phyloP scores from a whole-genome alignment of 23 tunicate genomes.

The Corella eumyota region DNA sequence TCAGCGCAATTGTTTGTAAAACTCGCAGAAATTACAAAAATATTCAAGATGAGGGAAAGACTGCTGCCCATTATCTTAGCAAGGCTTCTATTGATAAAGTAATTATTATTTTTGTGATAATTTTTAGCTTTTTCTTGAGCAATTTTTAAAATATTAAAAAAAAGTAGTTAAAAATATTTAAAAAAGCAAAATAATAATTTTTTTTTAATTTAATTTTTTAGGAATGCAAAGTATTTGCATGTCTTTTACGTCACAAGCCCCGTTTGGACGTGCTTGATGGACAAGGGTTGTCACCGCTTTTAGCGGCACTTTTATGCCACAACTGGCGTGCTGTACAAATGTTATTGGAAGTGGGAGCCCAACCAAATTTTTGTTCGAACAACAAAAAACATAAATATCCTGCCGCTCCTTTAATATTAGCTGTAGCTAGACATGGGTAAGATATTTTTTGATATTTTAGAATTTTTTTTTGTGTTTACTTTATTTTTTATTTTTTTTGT shows the following conservation, averaged over 20 bases:
- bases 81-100: slow-evolving; percentile 74
- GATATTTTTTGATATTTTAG: neutral
- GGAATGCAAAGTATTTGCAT: slow-evolving; percentile 83
- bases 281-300: slow-evolving; percentile 84
- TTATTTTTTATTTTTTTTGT: too few species aligned
- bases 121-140: neutral
- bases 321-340: slow-evolving; percentile 74
- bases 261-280: slow-evolving; percentile 63
- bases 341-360: slow-evolving; percentile 91
- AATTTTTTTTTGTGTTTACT: too few species aligned
- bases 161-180: neutral
- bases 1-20: slow-evolving; percentile 74
- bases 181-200: neutral
- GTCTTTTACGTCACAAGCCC: slow-evolving; percentile 82
- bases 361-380: slow-evolving; percentile 80
- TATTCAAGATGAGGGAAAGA: slow-evolving; percentile 68
- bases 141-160: neutral
- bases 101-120: neutral
- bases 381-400: slow-evolving; percentile 72
- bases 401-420: slow-evolving; percentile 87
- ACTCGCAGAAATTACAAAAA: slow-evolving; percentile 63
- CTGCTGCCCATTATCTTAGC: slow-evolving; percentile 88
- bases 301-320: slow-evolving; percentile 48
- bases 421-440: slow-evolving; percentile 91
- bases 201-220: neutral